Evolutionary conservation across 2,888 invertebrate species (phyloP), one percentile per base, ranked within the genome.

Genomic region (Subacronicta megacephala): DNA sequence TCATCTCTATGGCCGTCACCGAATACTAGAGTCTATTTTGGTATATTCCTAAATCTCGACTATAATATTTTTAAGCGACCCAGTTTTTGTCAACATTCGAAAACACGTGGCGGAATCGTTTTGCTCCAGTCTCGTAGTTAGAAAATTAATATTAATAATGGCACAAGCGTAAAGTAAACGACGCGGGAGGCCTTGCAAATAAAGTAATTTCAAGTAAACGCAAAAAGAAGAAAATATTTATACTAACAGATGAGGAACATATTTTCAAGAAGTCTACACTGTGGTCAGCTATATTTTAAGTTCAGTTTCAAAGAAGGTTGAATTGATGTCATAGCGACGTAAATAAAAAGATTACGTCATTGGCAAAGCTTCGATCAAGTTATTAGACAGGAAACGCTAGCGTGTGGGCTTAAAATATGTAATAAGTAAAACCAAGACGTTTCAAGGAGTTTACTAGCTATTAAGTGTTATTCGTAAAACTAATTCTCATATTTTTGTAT

Each of bases 341-440:
- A 77, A 76, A 77, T 74, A 64, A 61, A 72, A 52, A 50, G 49
- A 43, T 85, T 80, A 81, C 80, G 81, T 83, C 82, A 82, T 67
- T 56, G 43, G 50, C 43, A 61, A 56, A 70, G 62, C 55, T 74
- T 46, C 45, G 56, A 16, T 42, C 58, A 69, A 54, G 44, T 57
- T 55, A 41, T 58, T 54, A 56, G 47, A 20, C 54, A 49, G 44
- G 43, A 58, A 68, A 53, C 43, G 45, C 29, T 0, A 37, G 23
- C 4, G 38, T 38, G 35, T 49, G 1, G 12, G 35, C 16, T 50
- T 53, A 40, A 35, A 49, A 43, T 62, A 62, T 47, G n/a, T n/a
- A n/a, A n/a, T 51, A 51, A 47, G 49, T 46, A 38, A 26, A 26
- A 43, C 13, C 18, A 29, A 38, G 36, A 15, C 6, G 26, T 55